Evolutionary conservation across 2,113 vertebrate genomes (phyloP).

Genomic region (Microcebus griseorufus): DNA sequence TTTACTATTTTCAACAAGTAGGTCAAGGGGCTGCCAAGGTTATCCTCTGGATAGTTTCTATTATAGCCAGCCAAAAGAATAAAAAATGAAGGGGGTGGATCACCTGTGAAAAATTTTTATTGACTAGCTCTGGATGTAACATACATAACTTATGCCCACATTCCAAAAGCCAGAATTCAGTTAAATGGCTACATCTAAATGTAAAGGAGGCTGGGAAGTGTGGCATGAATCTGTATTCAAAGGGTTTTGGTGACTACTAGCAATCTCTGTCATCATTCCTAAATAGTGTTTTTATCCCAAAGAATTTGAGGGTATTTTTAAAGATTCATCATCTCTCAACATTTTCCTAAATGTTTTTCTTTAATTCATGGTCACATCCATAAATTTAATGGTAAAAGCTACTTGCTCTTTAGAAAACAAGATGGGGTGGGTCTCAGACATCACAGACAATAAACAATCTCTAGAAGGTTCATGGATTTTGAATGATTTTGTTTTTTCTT

Average conservation of each 20-base stretch:
- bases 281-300: neutral
- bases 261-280: neutral
- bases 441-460: neutral
- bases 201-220: neutral
- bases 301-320: conserved; percentile 3
- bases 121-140: neutral
- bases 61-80: neutral
- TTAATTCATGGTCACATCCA: neutral
- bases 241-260: neutral
- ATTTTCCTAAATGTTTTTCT: conserved; percentile 14
- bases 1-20: neutral
- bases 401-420: conserved; percentile 12
- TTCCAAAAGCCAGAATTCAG: neutral
- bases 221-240: neutral
- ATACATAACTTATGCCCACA: neutral
- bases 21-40: neutral
- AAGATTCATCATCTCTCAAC: conserved; percentile 29
- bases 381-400: conserved; percentile 36
- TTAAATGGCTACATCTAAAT: neutral
- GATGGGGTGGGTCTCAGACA: neutral
- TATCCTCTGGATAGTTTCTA: neutral
- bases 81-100: neutral
- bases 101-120: neutral
- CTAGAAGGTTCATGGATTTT: neutral
- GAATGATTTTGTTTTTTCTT: neutral